Conservation (phyloP, 2,113 vertebrate genomes). For the Notarius lentiginosus region DNA sequence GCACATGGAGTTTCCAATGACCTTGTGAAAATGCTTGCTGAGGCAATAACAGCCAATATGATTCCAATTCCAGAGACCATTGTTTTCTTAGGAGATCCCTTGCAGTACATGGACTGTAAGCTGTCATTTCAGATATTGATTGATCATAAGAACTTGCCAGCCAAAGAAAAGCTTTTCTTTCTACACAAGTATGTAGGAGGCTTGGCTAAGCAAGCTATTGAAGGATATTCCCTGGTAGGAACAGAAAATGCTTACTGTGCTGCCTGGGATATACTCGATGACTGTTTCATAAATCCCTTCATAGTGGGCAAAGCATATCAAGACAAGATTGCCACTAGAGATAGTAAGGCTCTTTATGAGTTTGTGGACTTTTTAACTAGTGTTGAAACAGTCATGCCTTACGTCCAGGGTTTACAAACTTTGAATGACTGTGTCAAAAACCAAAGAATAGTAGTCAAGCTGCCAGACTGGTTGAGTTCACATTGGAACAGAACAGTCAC, state of each 20-base stretch:
- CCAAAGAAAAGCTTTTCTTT: slow-evolving; percentile 40
- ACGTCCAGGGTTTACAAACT: slow-evolving; percentile 41
- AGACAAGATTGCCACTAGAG: slow-evolving; percentile 35
- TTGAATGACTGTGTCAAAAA: slow-evolving; percentile 30
- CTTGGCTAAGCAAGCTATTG: slow-evolving; percentile 35
- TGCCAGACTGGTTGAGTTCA: slow-evolving; percentile 3
- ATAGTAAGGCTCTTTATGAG: slow-evolving; percentile 24
- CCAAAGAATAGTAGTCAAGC: slow-evolving; percentile 39
- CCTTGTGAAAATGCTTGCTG: slow-evolving; percentile 6
- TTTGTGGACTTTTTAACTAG: slow-evolving; percentile 47
- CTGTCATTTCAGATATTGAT: slow-evolving; percentile 41
- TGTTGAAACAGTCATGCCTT: slow-evolving; percentile 43
- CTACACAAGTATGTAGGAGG: slow-evolving; percentile 43
- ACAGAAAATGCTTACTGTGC: slow-evolving; percentile 30
- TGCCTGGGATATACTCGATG: slow-evolving; percentile 43
- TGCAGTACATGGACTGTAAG: slow-evolving; percentile 40
- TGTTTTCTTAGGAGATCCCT: slow-evolving; percentile 27
- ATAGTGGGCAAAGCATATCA: slow-evolving; percentile 12
- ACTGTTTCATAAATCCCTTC: slow-evolving; percentile 28
- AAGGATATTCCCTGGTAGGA: slow-evolving; percentile 38
- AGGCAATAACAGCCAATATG: too few species aligned
- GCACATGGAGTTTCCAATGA: slow-evolving; percentile 10
- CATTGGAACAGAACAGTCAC: slow-evolving; percentile 44
- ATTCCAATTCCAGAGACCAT: slow-evolving; percentile 36
- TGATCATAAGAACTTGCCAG: slow-evolving; percentile 42